Conservation (phyloP, 2,113 vertebrate species). For the Neogale vison region DNA sequence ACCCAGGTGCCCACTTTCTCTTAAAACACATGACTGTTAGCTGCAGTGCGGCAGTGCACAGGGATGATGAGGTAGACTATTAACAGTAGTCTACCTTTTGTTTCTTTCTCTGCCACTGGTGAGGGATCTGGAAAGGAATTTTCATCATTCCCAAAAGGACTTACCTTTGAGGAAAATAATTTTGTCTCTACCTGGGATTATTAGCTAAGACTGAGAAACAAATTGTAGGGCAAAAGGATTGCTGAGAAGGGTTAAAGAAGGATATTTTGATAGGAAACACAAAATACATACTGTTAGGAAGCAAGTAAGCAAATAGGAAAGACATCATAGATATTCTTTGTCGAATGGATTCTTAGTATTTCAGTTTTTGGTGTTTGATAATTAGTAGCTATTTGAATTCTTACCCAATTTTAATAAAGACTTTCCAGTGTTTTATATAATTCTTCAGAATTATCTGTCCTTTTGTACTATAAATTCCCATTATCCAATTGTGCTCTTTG, state of each 20-base stretch:
- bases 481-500: background rate
- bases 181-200: background rate
- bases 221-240: background rate
- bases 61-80: conserved; percentile 80
- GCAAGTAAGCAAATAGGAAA: background rate
- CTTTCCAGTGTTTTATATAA: background rate
- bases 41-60: conserved; percentile 79
- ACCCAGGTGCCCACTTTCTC: background rate
- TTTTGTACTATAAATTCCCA: background rate
- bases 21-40: conserved; percentile 75
- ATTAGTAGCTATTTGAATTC: background rate
- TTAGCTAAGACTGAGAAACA: background rate
- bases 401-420: background rate
- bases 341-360: background rate
- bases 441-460: background rate
- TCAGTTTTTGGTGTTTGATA: background rate
- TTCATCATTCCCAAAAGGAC: background rate
- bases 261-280: background rate
- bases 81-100: conserved; percentile 67
- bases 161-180: background rate
- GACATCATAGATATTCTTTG: background rate
- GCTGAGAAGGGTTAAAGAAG: background rate
- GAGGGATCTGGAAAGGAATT: conserved; percentile 51
- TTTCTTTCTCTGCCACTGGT: conserved; percentile 50
- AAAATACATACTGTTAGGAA: background rate